A percentile compares a stretch with the other conserved stretches of the same genome.
These are phyloP conservation scores for Limnephilus marmoratus DNA, from an alignment of 2,888 invertebrate species.

Conservation along the genomic window DNA sequence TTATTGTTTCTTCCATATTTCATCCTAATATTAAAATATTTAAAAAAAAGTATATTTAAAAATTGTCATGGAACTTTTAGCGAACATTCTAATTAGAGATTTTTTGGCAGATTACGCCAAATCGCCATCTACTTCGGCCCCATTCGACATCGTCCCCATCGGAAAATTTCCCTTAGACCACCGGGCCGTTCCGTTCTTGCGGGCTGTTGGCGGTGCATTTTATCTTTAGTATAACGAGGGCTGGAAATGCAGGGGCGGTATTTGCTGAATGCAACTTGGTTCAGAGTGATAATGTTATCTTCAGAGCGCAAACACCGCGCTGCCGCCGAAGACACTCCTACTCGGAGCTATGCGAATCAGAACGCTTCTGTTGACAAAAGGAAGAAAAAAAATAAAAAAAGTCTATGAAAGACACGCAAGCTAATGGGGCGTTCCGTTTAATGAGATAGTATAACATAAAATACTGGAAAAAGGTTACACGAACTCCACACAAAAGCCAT, in stretches of 20 bases:
- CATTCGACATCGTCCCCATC: neutral
- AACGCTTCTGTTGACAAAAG: neutral
- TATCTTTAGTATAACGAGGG: slow-evolving; percentile 58
- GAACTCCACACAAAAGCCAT: neutral
- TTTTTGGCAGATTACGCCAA: neutral
- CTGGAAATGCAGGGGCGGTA: slow-evolving; percentile 53
- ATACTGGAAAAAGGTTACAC: neutral
- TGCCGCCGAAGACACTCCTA: neutral
- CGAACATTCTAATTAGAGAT: neutral
- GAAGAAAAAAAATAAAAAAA: neutral
- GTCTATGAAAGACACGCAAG: neutral
- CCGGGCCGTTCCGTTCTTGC: neutral
- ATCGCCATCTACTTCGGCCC: neutral
- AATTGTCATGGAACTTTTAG: too few relatives aligned
- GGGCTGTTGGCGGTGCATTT: slow-evolving; percentile 42
- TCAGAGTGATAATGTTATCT: slow-evolving; percentile 33
- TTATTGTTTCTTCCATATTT: too few relatives aligned
- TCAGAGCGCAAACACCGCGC: slow-evolving; percentile 5
- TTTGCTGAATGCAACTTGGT: slow-evolving; percentile 34
- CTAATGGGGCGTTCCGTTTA: neutral
- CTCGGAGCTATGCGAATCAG: neutral
- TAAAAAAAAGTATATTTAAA: too few relatives aligned
- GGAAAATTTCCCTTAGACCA: neutral
- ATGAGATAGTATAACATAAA: neutral
- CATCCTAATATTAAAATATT: too few relatives aligned